Conservation (phyloP, 2,797 vertebrate species). For the Acanthopagrus latus region DNA sequence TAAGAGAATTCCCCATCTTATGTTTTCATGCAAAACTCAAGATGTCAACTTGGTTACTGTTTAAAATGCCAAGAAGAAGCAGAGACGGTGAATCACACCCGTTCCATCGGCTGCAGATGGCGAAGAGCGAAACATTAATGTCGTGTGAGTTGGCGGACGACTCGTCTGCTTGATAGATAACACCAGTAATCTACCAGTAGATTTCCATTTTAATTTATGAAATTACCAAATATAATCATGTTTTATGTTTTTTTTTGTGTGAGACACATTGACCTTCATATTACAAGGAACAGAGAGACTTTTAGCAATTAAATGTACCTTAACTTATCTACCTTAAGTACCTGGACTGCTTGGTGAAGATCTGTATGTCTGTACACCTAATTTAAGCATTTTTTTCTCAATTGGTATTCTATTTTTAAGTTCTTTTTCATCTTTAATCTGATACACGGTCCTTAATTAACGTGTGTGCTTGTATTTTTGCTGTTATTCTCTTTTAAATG, state of each 20-base stretch:
- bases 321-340: constrained; percentile 1
- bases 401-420: not conserved
- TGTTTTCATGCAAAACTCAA: not conserved
- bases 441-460: not conserved
- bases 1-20: too few species aligned
- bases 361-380: not conserved
- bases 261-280: not conserved
- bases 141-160: not conserved
- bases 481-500: not conserved
- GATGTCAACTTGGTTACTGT: not conserved
- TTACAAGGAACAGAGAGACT: not conserved
- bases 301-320: not conserved
- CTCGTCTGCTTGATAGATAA: not conserved
- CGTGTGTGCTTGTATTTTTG: not conserved
- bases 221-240: constrained; percentile 30
- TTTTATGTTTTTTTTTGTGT: not conserved
- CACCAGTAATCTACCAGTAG: not conserved
- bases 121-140: not conserved
- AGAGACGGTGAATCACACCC: not conserved
- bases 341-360: constrained; percentile 9
- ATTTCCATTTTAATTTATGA: not conserved
- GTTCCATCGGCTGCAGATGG: not conserved
- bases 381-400: not conserved
- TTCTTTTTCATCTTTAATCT: constrained; percentile 1
- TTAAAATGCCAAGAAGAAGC: not conserved